Evolutionary conservation across 2,797 vertebrate species (phyloP).

Genomic region (Pseudocheirus occidentalis): DNA sequence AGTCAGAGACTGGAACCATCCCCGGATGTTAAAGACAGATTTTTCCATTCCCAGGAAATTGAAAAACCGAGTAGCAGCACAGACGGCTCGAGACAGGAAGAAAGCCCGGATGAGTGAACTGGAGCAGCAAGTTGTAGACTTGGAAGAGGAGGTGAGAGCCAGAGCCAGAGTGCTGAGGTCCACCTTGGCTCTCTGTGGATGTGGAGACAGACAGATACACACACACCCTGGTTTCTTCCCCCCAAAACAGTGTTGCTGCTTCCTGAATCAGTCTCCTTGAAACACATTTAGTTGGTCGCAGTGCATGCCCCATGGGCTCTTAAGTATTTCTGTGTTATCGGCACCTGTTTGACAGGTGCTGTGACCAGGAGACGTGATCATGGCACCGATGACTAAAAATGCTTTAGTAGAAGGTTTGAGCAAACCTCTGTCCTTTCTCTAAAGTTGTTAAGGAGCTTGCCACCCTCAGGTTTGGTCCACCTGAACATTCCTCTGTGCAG

Average conservation of each 20-base stretch:
- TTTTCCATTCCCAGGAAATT: conserved; percentile 90
- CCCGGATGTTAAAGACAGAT: neutral
- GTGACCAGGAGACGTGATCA: neutral
- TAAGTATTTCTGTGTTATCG: neutral
- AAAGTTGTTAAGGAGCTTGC: neutral
- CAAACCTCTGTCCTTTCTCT: neutral
- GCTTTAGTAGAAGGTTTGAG: neutral
- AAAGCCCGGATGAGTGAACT: conserved; percentile 98
- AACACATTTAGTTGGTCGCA: neutral
- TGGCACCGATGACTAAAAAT: neutral
- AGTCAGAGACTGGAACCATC: neutral
- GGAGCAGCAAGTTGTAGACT: conserved; percentile 94
- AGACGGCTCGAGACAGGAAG: conserved; percentile 97
- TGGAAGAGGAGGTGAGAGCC: conserved; percentile 92
- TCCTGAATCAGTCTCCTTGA: neutral
- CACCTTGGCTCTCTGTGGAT: rapidly evolving
- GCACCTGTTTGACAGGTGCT: neutral
- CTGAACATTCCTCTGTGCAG: neutral
- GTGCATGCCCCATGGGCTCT: too few species aligned
- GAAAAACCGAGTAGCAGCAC: conserved; percentile 98
- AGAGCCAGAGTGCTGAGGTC: rapidly evolving
- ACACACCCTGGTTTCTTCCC: too few species aligned
- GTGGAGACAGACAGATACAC: neutral
- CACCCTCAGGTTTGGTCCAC: neutral
- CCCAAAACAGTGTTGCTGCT: too few species aligned